These are phyloP conservation scores for Atrichornis clamosus DNA, from an alignment of 2,113 vertebrate species.

Conservation along the genomic window DNA sequence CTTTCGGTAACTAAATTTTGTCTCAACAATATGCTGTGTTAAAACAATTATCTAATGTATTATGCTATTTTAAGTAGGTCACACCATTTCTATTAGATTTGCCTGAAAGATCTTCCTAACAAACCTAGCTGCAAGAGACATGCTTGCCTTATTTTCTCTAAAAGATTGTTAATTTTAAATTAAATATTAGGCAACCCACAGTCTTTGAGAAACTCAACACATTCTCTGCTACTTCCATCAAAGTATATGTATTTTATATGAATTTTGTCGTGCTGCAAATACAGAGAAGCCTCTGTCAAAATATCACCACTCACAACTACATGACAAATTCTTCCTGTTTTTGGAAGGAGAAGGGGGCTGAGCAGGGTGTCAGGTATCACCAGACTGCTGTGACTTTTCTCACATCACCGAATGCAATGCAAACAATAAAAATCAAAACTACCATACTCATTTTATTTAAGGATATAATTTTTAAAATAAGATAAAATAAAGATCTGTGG, in stretches of 20 bases:
- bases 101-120: not conserved
- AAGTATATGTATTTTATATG: not conserved
- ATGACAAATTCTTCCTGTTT: not conserved
- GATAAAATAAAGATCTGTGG: not conserved
- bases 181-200: not conserved
- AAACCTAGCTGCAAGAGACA: not conserved
- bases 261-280: not conserved
- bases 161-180: not conserved
- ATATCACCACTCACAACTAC: not conserved
- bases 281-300: not conserved
- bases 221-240: not conserved
- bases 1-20: not conserved
- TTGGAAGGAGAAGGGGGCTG: not conserved
- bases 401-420: not conserved
- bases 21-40: not conserved
- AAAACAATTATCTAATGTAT: not conserved
- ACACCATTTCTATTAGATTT: not conserved
- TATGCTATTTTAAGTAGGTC: not conserved
- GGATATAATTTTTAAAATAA: not conserved
- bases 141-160: not conserved
- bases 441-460: not conserved
- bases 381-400: not conserved
- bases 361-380: not conserved
- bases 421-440: not conserved
- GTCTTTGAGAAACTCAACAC: not conserved